A percentile compares a stretch with the other conserved stretches of the same genome.
phyloP scores from a whole-genome alignment of 2,797 vertebrate genomes.

The Pseudochirops cupreus region DNA sequence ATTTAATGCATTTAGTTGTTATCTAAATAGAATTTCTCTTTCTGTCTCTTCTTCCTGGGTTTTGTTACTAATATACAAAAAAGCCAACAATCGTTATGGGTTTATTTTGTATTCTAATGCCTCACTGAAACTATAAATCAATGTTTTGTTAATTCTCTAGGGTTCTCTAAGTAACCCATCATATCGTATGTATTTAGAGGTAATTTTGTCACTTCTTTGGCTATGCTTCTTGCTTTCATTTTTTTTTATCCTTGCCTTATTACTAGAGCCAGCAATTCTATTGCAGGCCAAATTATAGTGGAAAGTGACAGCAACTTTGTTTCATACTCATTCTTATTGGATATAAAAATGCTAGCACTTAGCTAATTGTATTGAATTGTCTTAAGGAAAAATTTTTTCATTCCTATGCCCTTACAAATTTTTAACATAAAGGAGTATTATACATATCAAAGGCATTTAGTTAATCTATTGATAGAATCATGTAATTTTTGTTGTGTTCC shows the following conservation, averaged over 20 bases:
- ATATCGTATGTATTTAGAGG: not conserved
- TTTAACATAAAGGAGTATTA: not conserved
- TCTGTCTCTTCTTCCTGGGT: not conserved
- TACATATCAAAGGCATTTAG: not conserved
- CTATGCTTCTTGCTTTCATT: not conserved
- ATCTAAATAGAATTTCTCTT: not conserved
- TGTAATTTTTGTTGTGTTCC: not conserved
- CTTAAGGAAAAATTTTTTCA: not conserved
- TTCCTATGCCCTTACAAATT: not conserved
- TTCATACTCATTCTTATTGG: not conserved
- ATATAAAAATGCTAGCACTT: not conserved
- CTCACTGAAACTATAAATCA: not conserved
- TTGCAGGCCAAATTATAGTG: not conserved
- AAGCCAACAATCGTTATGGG: not conserved
- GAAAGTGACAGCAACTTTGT: not conserved
- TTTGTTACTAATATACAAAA: not conserved
- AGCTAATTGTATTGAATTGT: not conserved
- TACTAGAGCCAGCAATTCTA: not conserved
- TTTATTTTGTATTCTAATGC: not conserved
- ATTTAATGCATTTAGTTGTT: not conserved
- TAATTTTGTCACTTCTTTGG: not conserved
- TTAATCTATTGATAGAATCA: not conserved
- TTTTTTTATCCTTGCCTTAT: not conserved
- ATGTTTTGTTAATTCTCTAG: conserved; percentile 1
- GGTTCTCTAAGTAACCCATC: not conserved